These are phyloP conservation scores for Echinarachnius parma DNA, from an alignment of 53 echinoderm and acorn worm genomes.

Conservation along the genomic window DNA sequence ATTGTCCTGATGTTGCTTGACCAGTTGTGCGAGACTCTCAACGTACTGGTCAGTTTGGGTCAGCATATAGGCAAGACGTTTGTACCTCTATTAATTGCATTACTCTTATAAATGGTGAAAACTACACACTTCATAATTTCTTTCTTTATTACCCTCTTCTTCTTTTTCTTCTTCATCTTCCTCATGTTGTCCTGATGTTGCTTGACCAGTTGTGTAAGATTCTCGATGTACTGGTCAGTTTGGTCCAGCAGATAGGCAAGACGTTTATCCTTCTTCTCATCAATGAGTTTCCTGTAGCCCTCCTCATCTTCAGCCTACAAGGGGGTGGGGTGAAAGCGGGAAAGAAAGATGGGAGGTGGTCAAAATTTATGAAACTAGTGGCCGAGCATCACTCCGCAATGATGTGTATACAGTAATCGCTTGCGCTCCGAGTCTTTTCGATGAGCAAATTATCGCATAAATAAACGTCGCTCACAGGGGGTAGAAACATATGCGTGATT, in stretches of 20 bases:
- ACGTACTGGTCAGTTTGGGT: slow-evolving; percentile 96
- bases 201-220: slow-evolving; percentile 76
- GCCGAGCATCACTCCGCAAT: too few relatives aligned
- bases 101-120: slow-evolving; percentile 1
- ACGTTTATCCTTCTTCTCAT: slow-evolving; percentile 99
- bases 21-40: slow-evolving; percentile 80
- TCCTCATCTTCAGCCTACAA: slow-evolving; percentile 98
- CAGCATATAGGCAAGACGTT: slow-evolving; percentile 96
- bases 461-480: too few relatives aligned
- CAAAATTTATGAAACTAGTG: too few relatives aligned
- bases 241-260: slow-evolving; percentile 92
- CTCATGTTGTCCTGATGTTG: slow-evolving; percentile 72
- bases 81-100: slow-evolving; percentile 18
- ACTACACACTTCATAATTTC: neutral
- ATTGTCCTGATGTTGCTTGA: slow-evolving; percentile 75
- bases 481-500: too few relatives aligned
- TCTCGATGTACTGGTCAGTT: slow-evolving; percentile 94
- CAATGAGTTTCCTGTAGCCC: slow-evolving; percentile 96
- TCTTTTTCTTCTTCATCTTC: slow-evolving; percentile 74
- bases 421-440: too few relatives aligned
- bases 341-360: too few relatives aligned
- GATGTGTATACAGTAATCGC: too few relatives aligned
- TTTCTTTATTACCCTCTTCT: slow-evolving; percentile 76
- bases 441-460: too few relatives aligned
- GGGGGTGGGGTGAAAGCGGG: too few relatives aligned